Evolutionary conservation across 2,797 vertebrate genomes (phyloP).

Genomic region (Numenius phaeopus): DNA sequence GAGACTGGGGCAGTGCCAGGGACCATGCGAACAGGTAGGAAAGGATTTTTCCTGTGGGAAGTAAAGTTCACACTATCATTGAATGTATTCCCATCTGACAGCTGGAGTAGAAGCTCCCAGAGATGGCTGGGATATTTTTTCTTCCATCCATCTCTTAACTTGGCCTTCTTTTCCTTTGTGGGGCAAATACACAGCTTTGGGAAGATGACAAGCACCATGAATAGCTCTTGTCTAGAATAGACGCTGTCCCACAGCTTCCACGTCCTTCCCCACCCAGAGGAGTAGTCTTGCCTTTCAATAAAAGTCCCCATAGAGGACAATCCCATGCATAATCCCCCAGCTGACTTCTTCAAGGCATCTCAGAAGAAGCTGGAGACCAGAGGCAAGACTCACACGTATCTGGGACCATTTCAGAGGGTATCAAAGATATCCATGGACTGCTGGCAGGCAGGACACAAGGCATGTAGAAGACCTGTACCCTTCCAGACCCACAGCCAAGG

Average conservation of each 20-base stretch:
- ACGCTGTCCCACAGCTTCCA: not conserved
- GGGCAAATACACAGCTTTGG: not conserved
- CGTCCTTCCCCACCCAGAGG: rapidly evolving
- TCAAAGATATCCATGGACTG: not conserved
- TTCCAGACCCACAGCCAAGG: not conserved
- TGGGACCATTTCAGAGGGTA: not conserved
- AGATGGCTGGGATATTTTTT: not conserved
- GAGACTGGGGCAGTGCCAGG: not conserved
- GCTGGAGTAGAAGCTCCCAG: not conserved
- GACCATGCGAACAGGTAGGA: not conserved
- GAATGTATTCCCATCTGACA: not conserved
- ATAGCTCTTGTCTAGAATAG: not conserved
- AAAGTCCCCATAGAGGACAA: not conserved
- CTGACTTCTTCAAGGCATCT: not conserved
- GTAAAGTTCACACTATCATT: not conserved
- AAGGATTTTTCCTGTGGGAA: not conserved
- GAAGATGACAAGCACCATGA: not conserved
- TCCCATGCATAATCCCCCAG: not conserved
- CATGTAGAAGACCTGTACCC: not conserved
- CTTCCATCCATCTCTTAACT: not conserved
- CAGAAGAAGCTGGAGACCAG: not conserved
- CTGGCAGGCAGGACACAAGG: not conserved
- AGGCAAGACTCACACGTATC: not conserved
- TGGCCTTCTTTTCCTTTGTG: not conserved
- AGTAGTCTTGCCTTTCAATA: not conserved